phyloP scores from a whole-genome alignment of 2,888 invertebrate genomes.

The Atherix ibis region DNA sequence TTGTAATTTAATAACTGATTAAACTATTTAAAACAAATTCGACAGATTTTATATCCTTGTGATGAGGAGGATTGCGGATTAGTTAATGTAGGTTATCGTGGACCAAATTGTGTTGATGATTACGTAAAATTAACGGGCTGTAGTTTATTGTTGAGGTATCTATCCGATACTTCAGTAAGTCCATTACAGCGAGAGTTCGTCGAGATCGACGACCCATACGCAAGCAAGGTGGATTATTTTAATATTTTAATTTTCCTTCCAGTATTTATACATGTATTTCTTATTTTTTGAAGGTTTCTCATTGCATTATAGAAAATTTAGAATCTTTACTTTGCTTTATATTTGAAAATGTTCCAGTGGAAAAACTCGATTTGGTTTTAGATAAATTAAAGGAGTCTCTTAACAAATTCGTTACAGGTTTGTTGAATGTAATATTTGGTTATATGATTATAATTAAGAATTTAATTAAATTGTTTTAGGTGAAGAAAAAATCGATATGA shows the following conservation, averaged over 20 bases:
- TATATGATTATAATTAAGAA: background rate
- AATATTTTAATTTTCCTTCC: background rate
- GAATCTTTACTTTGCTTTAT: conserved; percentile 51
- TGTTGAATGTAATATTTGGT: background rate
- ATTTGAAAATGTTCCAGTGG: conserved; percentile 58
- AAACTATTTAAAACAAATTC: background rate
- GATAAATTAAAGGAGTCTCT: conserved; percentile 38
- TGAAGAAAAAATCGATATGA: conserved; percentile 50
- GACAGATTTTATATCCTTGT: conserved; percentile 37
- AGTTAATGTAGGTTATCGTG: conserved; percentile 64
- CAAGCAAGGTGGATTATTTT: conserved; percentile 48
- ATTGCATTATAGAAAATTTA: conserved; percentile 50
- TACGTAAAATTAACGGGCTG: conserved; percentile 45
- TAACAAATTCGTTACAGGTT: conserved; percentile 31
- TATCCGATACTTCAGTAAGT: conserved; percentile 75
- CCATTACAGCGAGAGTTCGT: conserved; percentile 72
- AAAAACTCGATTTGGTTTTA: conserved; percentile 46
- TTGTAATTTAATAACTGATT: conserved; percentile 12
- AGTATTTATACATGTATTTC: background rate
- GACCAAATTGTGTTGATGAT: conserved; percentile 44
- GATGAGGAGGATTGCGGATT: conserved; percentile 71
- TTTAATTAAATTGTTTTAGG: conserved; percentile 15
- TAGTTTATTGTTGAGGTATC: conserved; percentile 57
- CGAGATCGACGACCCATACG: conserved; percentile 64
- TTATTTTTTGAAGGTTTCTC: conserved; percentile 8